phyloP scores from a whole-genome alignment of 2,113 vertebrate genomes.

The Nerophis ophidion region DNA sequence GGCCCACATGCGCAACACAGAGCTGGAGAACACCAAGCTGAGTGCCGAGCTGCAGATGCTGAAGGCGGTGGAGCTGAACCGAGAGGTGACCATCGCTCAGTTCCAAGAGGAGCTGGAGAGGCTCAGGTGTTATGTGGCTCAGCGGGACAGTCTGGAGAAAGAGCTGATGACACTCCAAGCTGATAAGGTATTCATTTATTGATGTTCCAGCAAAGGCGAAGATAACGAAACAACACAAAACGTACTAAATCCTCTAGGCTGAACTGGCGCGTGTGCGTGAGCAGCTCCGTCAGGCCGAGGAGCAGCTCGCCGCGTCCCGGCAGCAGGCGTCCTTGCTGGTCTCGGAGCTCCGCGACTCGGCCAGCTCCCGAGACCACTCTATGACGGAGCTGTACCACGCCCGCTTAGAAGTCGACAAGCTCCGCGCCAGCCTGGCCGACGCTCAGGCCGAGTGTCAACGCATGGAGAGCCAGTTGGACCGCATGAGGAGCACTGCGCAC shows the following conservation, averaged over 20 bases:
- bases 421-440: conserved; percentile 72
- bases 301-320: conserved; percentile 84
- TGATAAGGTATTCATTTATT: conserved; percentile 69
- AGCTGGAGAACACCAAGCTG: conserved; percentile 94
- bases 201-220: not conserved
- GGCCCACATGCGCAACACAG: conserved; percentile 92
- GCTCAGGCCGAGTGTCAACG: conserved; percentile 76
- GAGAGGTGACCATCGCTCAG: conserved; percentile 86
- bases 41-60: conserved; percentile 90
- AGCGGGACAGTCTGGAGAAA: conserved; percentile 80
- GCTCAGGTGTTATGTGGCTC: conserved; percentile 77
- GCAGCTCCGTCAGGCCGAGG: conserved; percentile 86
- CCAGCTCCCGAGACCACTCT: conserved; percentile 82
- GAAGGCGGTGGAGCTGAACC: conserved; percentile 89
- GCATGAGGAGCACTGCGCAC: conserved; percentile 68
- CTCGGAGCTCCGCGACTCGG: conserved; percentile 85
- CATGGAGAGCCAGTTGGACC: conserved; percentile 60
- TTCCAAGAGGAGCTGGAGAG: conserved; percentile 90
- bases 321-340: conserved; percentile 85
- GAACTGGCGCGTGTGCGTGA: conserved; percentile 79
- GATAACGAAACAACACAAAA: not conserved
- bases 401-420: conserved; percentile 77
- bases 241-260: conserved; percentile 62
- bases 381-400: conserved; percentile 86
- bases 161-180: conserved; percentile 74